phyloP scores from a whole-genome alignment of 2,113 vertebrate species.

The Hylia prasina region DNA sequence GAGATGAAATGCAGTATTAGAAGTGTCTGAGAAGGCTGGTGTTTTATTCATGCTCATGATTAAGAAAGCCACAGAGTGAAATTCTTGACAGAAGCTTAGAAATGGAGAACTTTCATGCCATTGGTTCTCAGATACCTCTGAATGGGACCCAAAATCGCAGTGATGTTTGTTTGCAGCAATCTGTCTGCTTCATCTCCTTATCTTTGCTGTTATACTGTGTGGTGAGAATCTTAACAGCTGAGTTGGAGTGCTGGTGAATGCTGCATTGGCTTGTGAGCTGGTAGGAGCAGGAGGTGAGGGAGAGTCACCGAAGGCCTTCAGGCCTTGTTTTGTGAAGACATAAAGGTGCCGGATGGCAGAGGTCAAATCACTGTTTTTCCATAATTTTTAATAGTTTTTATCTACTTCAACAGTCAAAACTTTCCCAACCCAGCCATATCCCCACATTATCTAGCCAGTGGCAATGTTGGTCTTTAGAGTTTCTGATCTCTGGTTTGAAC shows the following conservation, averaged over 20 bases:
- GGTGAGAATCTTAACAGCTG: not conserved
- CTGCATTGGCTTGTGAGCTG: not conserved
- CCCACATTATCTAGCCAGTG: not conserved
- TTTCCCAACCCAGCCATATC: not conserved
- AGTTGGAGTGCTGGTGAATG: not conserved
- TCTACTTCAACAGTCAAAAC: not conserved
- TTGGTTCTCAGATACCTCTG: not conserved
- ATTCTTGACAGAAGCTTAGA: slow-evolving; percentile 11
- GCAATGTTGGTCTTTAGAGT: not conserved
- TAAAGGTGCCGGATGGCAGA: not conserved
- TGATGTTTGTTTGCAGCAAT: not conserved
- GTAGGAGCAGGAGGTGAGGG: not conserved
- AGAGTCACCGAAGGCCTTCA: accelerated
- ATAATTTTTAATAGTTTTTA: not conserved
- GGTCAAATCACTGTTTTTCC: not conserved
- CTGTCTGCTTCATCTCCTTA: not conserved
- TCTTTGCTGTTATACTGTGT: accelerated
- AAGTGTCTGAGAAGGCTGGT: slow-evolving; percentile 2
- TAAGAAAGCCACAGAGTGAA: not conserved
- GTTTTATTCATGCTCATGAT: slow-evolving; percentile 23
- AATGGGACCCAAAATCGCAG: not conserved
- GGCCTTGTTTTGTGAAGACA: not conserved
- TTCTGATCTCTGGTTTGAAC: not conserved
- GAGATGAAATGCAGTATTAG: not conserved
- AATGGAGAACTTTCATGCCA: not conserved